Base-by-base conservation (phyloP, 1,140 invertebrate genomes). In the Drosophila sucinea region DNA sequence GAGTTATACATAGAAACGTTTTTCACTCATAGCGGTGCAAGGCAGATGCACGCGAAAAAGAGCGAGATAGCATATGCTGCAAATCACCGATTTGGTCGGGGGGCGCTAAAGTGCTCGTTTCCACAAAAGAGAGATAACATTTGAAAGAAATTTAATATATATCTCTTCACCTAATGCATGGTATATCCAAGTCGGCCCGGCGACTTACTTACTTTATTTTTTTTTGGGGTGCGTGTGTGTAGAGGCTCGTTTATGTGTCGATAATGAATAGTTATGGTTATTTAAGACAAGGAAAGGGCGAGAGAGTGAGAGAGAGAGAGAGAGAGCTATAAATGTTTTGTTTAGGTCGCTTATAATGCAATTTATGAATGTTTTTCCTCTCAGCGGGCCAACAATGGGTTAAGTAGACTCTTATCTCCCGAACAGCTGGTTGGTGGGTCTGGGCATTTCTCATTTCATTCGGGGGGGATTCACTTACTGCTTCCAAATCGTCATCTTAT, bases 191-290 rank as follows among this genome's bases (percentile, higher is more conserved):
- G n/a, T n/a, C n/a, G n/a, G n/a, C n/a, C n/a, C n/a, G n/a, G n/a
- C n/a, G n/a, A n/a, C n/a, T n/a, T n/a, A n/a, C n/a, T n/a, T n/a
- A n/a, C n/a, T n/a, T n/a, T n/a, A n/a, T n/a, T 17, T 17, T 17
- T 17, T 17, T 17, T 17, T 17, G 17, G 17, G 17, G 17, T 27
- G 44, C 27, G 25, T 44, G 57, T 51, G 70, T 67, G 64, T 30
- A 70, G 35, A 70, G 55, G 65, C 67, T 72, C 78, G 73, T 81
- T 90, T 79, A 90, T 90, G 78, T 76, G 71, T 76, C 87, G 80
- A 90, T 90, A 90, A 90, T 90, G 89, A 90, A 90, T 90, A 91
- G 87, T 90, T 90, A 90, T 90, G 78, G 80, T 68, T 70, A 67
- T 79, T 77, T 71, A 77, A 76, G 66, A 35, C 40, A 7, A 41